Base-by-base conservation (phyloP, 1,140 invertebrate genomes). In the Drosophila micromelanica region DNA sequence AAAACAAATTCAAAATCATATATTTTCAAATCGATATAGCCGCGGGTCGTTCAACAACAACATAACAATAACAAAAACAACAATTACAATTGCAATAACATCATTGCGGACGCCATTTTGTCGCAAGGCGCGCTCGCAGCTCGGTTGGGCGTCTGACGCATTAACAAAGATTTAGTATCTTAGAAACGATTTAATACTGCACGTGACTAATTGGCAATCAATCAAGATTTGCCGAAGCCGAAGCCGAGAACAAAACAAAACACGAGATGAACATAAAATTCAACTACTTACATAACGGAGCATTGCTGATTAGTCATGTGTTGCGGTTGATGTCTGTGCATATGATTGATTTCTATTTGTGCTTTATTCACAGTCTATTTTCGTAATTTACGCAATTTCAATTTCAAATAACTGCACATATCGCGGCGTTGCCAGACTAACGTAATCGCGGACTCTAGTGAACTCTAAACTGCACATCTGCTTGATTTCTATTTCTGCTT, bases 161-260 rank as follows among this genome's bases (percentile, higher is more conserved):
- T 73, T 40, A 43, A 23, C 49, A 20, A 54, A 61, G 68, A 74
- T 67, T 61, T 67, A 51, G 49, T 57, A 73, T 82, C 68, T 62
- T 62, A 65, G 61, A 27, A 63, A 49, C 55, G 13, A 40, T 15
- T 86, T 76, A 80, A 85, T 74, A 77, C 55, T 59, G 46, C 62
- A 59, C 48, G 71, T 85, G 81, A 85, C 81, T 86, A 85, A 85
- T 80, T 85, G 69, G 77, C 73, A 78, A 86, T 85, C 78, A 85
- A 85, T 86, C 81, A 86, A 85, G 57, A 65, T 63, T 76, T 49
- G 49, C 38, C 67, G 63, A 70, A 72, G 8, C 48, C 32, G 37
- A 38, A 46, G 32, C 23, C 20, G 20, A 30, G 54, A 56, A 42
- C 76, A 70, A 59, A 74, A 45, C 42, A 20, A 55, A 12, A 65